phyloP scores from a whole-genome alignment of 2,888 invertebrate species.

The Cartodere bifasciata region DNA sequence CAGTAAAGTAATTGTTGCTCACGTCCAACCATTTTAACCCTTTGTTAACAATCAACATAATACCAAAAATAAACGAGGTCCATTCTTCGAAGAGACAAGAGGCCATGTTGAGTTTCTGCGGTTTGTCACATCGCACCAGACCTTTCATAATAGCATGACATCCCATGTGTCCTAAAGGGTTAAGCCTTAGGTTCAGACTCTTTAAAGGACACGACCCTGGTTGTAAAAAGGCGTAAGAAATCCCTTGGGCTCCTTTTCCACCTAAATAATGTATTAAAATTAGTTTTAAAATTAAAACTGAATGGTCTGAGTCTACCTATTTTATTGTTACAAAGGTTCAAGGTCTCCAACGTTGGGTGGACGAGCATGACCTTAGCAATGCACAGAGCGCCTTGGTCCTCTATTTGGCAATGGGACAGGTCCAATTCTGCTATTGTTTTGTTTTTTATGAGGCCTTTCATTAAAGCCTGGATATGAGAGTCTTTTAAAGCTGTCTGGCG shows the following conservation, averaged over 20 bases:
- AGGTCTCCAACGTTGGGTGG: slow-evolving; percentile 39
- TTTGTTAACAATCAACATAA: slow-evolving; percentile 41
- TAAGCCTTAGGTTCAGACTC: slow-evolving; percentile 43
- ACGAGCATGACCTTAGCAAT: slow-evolving; percentile 45
- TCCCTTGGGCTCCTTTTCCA: slow-evolving; percentile 25
- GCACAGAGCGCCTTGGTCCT: slow-evolving; percentile 49
- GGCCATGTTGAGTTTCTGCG: slow-evolving; percentile 42
- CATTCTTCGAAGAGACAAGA: slow-evolving; percentile 42
- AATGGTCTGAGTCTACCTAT: too few species aligned
- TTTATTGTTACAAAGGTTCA: slow-evolving; percentile 17
- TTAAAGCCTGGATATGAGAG: slow-evolving; percentile 43
- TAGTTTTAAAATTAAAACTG: too few species aligned
- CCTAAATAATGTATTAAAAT: too few species aligned
- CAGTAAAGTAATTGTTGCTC: slow-evolving; percentile 46
- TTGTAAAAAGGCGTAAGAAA: slow-evolving; percentile 28
- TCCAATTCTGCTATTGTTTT: slow-evolving; percentile 43
- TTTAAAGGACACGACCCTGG: slow-evolving; percentile 25
- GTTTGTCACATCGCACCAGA: slow-evolving; percentile 42
- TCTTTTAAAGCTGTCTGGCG: slow-evolving; percentile 49
- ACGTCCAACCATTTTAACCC: slow-evolving; percentile 42
- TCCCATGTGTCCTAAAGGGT: slow-evolving; percentile 47
- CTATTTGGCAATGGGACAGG: slow-evolving; percentile 52
- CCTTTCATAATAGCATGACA: slow-evolving; percentile 45
- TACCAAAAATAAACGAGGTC: slow-evolving; percentile 41
- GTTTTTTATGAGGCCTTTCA: slow-evolving; percentile 34